phyloP scores from a whole-genome alignment of 1,140 invertebrate genomes.

The Drosophila triauraria region DNA sequence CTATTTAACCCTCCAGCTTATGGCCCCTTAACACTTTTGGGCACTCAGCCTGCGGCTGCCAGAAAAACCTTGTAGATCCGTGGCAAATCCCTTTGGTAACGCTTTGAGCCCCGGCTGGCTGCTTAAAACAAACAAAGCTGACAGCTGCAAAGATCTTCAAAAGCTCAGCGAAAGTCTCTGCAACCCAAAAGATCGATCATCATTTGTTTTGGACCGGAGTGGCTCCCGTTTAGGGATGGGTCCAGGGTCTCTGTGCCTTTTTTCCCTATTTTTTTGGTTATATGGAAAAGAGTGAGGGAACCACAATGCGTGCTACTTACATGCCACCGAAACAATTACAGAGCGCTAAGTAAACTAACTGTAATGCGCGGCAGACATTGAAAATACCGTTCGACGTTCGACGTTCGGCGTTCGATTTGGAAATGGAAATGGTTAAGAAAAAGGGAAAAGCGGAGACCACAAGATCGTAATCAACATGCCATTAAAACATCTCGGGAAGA shows the following conservation, averaged over 20 bases:
- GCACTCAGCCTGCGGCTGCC: conserved; percentile 24
- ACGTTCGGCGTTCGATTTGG: conserved; percentile 25
- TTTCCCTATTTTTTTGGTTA: background rate
- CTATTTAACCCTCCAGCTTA: conserved; percentile 10
- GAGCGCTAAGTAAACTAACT: conserved; percentile 82
- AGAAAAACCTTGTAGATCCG: conserved; percentile 73
- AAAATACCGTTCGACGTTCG: conserved; percentile 67
- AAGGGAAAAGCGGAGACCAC: conserved; percentile 72
- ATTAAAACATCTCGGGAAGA: conserved; percentile 81
- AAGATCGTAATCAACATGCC: conserved; percentile 84
- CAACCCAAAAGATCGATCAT: conserved; percentile 74
- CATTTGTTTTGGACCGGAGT: conserved; percentile 73
- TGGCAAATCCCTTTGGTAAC: conserved; percentile 81
- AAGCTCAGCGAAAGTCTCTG: conserved; percentile 65
- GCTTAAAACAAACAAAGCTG: conserved; percentile 81
- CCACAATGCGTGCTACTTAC: conserved; percentile 81
- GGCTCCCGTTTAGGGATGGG: conserved; percentile 72
- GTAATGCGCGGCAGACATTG: conserved; percentile 71
- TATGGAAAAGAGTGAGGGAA: background rate
- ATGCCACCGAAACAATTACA: conserved; percentile 84
- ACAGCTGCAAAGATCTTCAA: conserved; percentile 59
- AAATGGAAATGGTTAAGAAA: conserved; percentile 48
- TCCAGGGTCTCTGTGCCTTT: background rate
- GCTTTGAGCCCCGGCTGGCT: conserved; percentile 62
- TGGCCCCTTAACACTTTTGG: conserved; percentile 7